Evolutionary conservation across 2,797 vertebrate species (phyloP), one percentile per base, ranked within the genome.

Genomic region (Sciurus carolinensis): DNA sequence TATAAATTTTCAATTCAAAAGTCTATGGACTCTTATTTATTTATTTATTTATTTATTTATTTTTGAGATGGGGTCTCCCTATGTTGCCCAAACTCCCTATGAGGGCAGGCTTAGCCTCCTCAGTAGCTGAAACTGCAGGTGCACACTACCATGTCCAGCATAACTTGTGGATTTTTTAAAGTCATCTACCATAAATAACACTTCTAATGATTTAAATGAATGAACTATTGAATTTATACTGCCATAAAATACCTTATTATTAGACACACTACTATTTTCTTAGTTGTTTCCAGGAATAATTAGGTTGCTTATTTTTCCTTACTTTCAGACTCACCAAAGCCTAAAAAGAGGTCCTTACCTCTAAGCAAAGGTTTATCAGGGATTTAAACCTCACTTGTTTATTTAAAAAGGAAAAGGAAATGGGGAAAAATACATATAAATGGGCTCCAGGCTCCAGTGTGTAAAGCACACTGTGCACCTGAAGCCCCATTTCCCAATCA

Each of bases 241-340:
- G 92, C 84, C 69, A 91, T 39, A 93, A 95, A 72, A 64, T 54
- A 62, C 2, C 12, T 92, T 95, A n/a, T 72, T 93, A 72, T 26
- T 47, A 90, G 50, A 85, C 4, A 73, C 1, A 62, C 8, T 5
- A 50, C n/a, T 42, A 81, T 82, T 76, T 90, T 59, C 69, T 95
- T 30, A 67, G 11, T 36, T 95, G 50, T 93, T 39, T 75, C 26
- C 44, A 85, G 42, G 33, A 84, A 30, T 39, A 72, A 90, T 86
- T 33, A 30, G 24, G 76, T 24, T 75, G 24, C 30, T 89, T 22
- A 28, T 59, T 82, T 82, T 28, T 30, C 20, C 24, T 90, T 77
- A 77, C 13, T 33, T 87, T 93, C 33, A 14, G n/a, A 2, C 24
- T 44, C 71, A 52, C 28, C 11, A 84, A 81, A 42, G 24, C 47